Base-by-base conservation (phyloP, 2,888 invertebrate genomes). In the Spialia ferax region DNA sequence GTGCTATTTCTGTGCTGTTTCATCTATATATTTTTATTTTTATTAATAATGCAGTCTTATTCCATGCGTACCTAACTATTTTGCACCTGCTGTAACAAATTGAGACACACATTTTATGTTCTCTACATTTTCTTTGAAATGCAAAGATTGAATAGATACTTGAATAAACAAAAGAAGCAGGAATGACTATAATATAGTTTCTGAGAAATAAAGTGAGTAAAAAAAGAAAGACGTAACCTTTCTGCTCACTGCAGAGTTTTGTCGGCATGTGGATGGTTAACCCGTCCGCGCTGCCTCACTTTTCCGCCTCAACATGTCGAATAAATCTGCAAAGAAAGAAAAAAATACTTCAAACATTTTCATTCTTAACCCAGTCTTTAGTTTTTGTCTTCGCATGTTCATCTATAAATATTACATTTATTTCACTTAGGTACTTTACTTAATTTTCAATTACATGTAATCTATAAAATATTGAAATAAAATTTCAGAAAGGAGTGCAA, bases 191-290 rank as follows among this genome's bases (percentile, higher is more conserved):
- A n/a, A n/a, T n/a, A n/a, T n/a, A 54, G 13, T 20, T n/a, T 23
- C 22, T 52, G 22, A 61, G 32, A 11, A 52, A 55, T 55, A 29
- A 42, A 55, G 20, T 13, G 42, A 64, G 56, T n/a, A n/a, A n/a
- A 4, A 29, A 45, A 64, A 42, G 38, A 55, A 45, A 60, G n/a
- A 20, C 59, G 20, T 66, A 66, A 75, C 93, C 93, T 93, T 93
- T 91, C 92, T 89, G 92, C 91, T 88, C 88, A 83, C 84, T 84
- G 89, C 88, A 89, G 87, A 87, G 84, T 84, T 78, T 85, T 87
- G 85, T 88, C 88, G 87, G 85, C 93, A 91, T 92, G 87, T 86
- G 90, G 85, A 80, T 79, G 82, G 77, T 88, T 85, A 91, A 84
- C 82, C 82, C 78, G 83, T 79, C 79, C 81, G 79, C 76, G 74